phyloP scores from a whole-genome alignment of 2,113 vertebrate genomes.

The Paralichthys olivaceus region DNA sequence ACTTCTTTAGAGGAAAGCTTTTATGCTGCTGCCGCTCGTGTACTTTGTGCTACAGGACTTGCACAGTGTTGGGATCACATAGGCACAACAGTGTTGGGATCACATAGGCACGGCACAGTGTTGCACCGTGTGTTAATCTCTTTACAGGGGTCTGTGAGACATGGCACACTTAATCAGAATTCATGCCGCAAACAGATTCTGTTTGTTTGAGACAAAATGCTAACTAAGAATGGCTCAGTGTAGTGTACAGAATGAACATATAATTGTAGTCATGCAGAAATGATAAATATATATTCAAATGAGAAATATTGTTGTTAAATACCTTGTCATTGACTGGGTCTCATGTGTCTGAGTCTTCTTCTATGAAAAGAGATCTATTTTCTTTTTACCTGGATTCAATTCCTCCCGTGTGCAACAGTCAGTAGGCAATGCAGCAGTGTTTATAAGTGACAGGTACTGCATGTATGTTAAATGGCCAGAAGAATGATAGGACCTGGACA shows the following conservation, averaged over 20 bases:
- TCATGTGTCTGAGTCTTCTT: background rate
- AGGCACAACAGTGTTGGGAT: background rate
- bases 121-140: background rate
- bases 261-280: conserved; percentile 2
- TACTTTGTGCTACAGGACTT: background rate
- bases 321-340: no score
- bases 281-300: no score
- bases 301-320: no score
- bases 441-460: background rate
- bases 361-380: background rate
- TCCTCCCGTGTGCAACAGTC: background rate
- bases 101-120: background rate
- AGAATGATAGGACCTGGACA: background rate
- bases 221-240: background rate
- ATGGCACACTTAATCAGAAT: background rate
- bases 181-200: background rate
- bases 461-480: background rate
- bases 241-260: conserved; percentile 7
- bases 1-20: background rate
- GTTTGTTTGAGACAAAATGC: conserved; percentile 1
- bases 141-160: background rate
- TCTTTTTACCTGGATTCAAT: background rate
- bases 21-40: background rate
- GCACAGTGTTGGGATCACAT: background rate
- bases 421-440: background rate